Evolutionary conservation across 1,140 invertebrate species (phyloP).

Genomic region (Drosophila arawakana): DNA sequence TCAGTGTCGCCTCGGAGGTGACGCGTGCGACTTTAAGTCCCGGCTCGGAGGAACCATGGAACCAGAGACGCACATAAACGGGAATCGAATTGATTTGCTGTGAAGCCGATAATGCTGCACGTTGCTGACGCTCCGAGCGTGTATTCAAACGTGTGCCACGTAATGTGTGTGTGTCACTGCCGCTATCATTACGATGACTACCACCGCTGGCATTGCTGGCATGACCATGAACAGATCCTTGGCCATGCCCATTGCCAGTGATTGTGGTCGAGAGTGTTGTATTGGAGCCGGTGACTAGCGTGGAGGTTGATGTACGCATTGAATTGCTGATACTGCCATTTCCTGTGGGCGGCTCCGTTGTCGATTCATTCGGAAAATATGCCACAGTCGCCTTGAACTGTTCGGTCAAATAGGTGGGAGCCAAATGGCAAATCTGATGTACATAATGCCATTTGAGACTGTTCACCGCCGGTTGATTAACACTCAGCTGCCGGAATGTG

Average conservation of each 20-base stretch:
- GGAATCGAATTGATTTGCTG: slow-evolving; percentile 69
- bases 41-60: slow-evolving; percentile 88
- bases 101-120: slow-evolving; percentile 8
- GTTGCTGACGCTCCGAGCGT: slow-evolving; percentile 3
- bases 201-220: neutral
- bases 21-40: slow-evolving; percentile 86
- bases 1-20: slow-evolving; percentile 67
- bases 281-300: slow-evolving; percentile 50
- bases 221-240: neutral
- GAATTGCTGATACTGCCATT: slow-evolving; percentile 19
- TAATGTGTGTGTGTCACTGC: slow-evolving; percentile 44
- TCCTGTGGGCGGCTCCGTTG: slow-evolving; percentile 30
- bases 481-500: slow-evolving; percentile 87
- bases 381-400: slow-evolving; percentile 88
- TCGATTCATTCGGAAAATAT: slow-evolving; percentile 69
- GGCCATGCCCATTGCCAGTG: slow-evolving; percentile 4
- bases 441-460: slow-evolving; percentile 92
- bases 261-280: slow-evolving; percentile 33
- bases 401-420: slow-evolving; percentile 92
- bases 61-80: slow-evolving; percentile 88
- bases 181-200: slow-evolving; percentile 30
- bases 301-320: slow-evolving; percentile 34
- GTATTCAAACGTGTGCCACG: slow-evolving; percentile 21
- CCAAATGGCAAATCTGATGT: slow-evolving; percentile 90
- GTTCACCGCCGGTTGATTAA: slow-evolving; percentile 86